Evolutionary conservation across 2,113 vertebrate genomes (phyloP).

Genomic region (Aythya baeri): DNA sequence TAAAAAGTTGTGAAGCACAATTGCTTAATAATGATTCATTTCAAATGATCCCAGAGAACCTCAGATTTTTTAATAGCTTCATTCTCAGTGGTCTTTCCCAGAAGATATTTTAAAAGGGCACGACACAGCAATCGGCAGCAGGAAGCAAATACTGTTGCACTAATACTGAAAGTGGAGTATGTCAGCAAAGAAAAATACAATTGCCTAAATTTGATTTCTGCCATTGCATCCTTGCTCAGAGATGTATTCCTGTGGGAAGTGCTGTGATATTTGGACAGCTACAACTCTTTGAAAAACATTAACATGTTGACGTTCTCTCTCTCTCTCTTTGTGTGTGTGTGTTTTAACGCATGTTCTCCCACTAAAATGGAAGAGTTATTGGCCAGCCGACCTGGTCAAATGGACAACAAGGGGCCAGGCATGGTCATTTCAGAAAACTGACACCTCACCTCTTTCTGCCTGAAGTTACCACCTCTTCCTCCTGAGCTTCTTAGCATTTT

Average conservation of each 20-base stretch:
- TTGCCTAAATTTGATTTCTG: background rate
- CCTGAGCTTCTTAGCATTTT: background rate
- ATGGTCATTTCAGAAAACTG: background rate
- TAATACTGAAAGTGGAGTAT: background rate
- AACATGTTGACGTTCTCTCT: background rate
- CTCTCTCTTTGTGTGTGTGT: no score
- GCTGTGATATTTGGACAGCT: background rate
- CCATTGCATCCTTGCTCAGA: background rate
- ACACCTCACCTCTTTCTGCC: background rate
- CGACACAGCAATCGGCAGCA: background rate
- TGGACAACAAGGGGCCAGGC: rapidly evolving
- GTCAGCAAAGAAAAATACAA: background rate
- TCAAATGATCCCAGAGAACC: slow-evolving; percentile 23
- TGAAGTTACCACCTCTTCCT: background rate
- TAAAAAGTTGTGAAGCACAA: slow-evolving; percentile 33
- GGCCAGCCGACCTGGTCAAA: background rate
- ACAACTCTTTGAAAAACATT: background rate
- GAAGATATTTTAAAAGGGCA: background rate
- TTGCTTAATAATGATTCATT: slow-evolving; percentile 26
- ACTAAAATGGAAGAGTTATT: background rate
- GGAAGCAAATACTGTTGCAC: background rate
- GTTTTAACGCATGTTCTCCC: background rate
- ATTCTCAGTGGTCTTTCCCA: slow-evolving; percentile 9
- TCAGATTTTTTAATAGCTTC: background rate
- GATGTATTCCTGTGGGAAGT: background rate